phyloP scores from a whole-genome alignment of 1,140 invertebrate species.

The Trigoniulus corallinus region DNA sequence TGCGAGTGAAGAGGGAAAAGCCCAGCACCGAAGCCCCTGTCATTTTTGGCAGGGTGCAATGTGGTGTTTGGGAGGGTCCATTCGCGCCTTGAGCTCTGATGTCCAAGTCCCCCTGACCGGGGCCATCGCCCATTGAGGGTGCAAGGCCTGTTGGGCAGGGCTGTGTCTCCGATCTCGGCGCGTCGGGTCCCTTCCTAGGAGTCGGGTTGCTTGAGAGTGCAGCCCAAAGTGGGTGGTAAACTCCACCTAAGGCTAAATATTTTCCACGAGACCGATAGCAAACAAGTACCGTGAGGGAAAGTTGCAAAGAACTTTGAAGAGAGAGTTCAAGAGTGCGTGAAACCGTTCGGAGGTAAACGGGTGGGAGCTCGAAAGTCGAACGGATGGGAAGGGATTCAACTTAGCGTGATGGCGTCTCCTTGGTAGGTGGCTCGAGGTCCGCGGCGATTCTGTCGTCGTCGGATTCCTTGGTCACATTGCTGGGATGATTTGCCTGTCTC shows the following conservation, averaged over 20 bases:
- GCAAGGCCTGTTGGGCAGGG: slow-evolving; percentile 44
- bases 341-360: slow-evolving; percentile 54
- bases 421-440: background rate
- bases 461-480: background rate
- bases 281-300: slow-evolving; percentile 84
- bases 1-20: slow-evolving; percentile 66
- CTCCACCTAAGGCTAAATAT: slow-evolving; percentile 75
- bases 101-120: slow-evolving; percentile 24
- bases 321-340: slow-evolving; percentile 73
- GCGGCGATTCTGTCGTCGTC: background rate
- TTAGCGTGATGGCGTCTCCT: background rate
- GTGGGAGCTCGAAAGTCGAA: slow-evolving; percentile 22
- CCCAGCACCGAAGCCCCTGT: slow-evolving; percentile 42
- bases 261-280: slow-evolving; percentile 62
- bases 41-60: slow-evolving; percentile 33
- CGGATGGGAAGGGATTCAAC: slow-evolving; percentile 11
- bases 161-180: slow-evolving; percentile 23
- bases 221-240: slow-evolving; percentile 67
- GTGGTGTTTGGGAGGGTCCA: slow-evolving; percentile 40
- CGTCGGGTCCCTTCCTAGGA: slow-evolving; percentile 41
- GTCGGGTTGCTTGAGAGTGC: slow-evolving; percentile 71
- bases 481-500: background rate
- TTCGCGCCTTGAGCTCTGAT: background rate
- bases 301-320: slow-evolving; percentile 42
- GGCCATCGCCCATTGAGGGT: slow-evolving; percentile 50